Base-by-base conservation (phyloP, 2,797 vertebrate species). In the Pygocentrus nattereri region DNA sequence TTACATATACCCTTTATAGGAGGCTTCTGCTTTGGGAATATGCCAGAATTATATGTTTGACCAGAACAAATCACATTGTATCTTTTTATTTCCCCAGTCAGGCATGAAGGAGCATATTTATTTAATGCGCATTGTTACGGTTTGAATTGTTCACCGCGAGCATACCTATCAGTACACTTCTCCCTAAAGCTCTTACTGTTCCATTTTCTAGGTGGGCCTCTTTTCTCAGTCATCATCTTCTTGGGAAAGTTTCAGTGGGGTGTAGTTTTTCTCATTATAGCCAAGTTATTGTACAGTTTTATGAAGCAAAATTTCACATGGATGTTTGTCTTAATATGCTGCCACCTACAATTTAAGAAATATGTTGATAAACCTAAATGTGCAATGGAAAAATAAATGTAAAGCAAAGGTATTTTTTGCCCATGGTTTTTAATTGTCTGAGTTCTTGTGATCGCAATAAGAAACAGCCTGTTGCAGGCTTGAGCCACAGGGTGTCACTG, bases 361-460 rank as follows among this genome's bases (percentile, higher is more conserved):
- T 91, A 90, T 94, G 93, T 95, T 95, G 92, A 94, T 93, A 94
- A 89, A 95, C 94, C 93, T 93, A 87, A 94, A 86, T 92, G 93
- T 93, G 88, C 93, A 91, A 94, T 92, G 92, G 86, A 92, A 90
- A 65, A 92, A 91, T 93, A 94, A 93, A 94, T 93, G 91, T 90
- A 92, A 91, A 92, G 89, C 84, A 86, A 92, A 92, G 85, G 80
- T 88, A 74, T 79, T 87, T 87, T 86, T 59, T 83, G 41, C 69
- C 38, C 73, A 70, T 10, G 49, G 25, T 76, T 68, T n/a, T 85
- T 79, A 68, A 68, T 64, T 71, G 54, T 76, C n/a, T 41, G 31
- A 74, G 27, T 44, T 67, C 23, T 52, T 79, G 30, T 69, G 6
- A 74, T 61, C 0, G 58, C 27, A 31, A 5, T 15, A 13, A 59